Evolutionary conservation across 2,113 vertebrate species (phyloP), one percentile per base, ranked within the genome.

Genomic region (Rhabdornis inornatus): DNA sequence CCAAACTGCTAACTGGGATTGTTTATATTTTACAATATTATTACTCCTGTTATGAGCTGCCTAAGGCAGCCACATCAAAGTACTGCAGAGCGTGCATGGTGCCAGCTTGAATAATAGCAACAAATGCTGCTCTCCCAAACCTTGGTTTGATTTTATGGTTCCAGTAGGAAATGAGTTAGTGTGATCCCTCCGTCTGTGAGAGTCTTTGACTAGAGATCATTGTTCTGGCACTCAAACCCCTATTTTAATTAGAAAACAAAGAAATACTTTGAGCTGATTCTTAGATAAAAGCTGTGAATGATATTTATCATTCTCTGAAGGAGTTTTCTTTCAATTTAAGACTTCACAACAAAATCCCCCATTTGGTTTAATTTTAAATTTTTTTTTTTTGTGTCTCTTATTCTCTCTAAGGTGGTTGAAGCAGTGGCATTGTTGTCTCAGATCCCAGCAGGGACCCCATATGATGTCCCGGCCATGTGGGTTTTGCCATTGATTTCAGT

Each of bases 51-150:
- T 96, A 96, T 70, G 89, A 95, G 78, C 88, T 96, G 96, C 97
- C 97, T 96, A 72, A 94, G 96, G 97, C 97, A 97, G 78, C 93
- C 94, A 93, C 97, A 98, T 98, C 97, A 98, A 97, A 98, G 96
- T 59, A 83, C 65, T 94, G 44, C 27, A 55, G 50, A 81, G 86
- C 1, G 5, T 3, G 3, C 11, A 10, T 90, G 68, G 44, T 97
- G 90, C 80, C 93, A 80, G 90, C 76, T 87, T 94, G 76, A 78
- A 94, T 95, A 95, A 92, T 96, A 80, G 81, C 92, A 96, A 96
- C 85, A 97, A 94, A 92, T 28, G 27, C 49, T 40, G 56, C 74
- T 89, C 89, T 96, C 85, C 92, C 91, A 92, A 95, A 95, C 70
- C 92, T 95, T 92, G 81, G 92, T 94, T 97, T 97, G 94, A 97